Base-by-base conservation (phyloP, 1,140 invertebrate species). In the Rhizoglyphus robini region DNA sequence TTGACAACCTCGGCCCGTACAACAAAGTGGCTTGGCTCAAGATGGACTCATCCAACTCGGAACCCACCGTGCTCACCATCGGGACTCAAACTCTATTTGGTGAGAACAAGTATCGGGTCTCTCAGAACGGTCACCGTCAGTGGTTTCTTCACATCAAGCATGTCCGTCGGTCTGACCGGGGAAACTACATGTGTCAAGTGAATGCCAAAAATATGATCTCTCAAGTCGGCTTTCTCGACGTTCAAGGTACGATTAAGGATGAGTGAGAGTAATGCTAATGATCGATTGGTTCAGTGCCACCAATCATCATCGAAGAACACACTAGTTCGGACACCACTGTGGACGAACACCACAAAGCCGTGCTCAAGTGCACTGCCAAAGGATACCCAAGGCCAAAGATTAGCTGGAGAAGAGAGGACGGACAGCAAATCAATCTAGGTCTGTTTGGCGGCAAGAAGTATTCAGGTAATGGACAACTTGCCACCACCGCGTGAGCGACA, bases 151-250 rank as follows among this genome's bases (percentile, higher is more conserved):
- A 93, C 78, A 92, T 93, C 73, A 87, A 83, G 69, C 86, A 92
- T 72, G 87, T 94, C 27, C 84, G 90, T 68, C 85, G 92, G 75
- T 86, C 87, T 72, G 92, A 96, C 78, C 84, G 87, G 68, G 92
- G 92, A 25, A 11, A 20, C 25, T 96, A 96, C 77, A 92, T 92
- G 87, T 95, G 91, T 75, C 91, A 96, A 78, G 89, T 96, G 72
- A 96, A 96, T 77, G 92, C 92, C 0, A 88, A 90, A 70, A 88
- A 88, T 15, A 91, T 93, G 87, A 70, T 70, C 86, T 63, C 91
- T 23, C 88, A 90, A 74, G 88, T 88, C 69, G 92, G 88, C 65
- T 92, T 88, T 75, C 79, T 96, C n/a, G 87, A 93, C 75, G 88
- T 96, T 70, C 88, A 93, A 61, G 90, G 92, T 95, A 75, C 88